Evolutionary conservation across 2,888 invertebrate species (phyloP).

Genomic region (Phengaris arion): DNA sequence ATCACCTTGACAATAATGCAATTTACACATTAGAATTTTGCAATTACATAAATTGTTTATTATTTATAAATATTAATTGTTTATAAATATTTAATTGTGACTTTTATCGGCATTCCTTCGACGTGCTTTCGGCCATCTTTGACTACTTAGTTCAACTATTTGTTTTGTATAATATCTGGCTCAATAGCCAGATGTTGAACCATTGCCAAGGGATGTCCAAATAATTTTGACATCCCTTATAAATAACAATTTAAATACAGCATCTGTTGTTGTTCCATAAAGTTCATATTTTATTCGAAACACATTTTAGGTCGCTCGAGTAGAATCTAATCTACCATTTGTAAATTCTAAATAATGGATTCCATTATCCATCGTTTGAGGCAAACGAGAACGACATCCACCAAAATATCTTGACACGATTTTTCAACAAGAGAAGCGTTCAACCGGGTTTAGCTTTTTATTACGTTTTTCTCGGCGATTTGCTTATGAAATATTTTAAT

Average conservation of each 20-base stretch:
- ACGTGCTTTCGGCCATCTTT: no score
- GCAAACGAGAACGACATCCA: constrained; percentile 46
- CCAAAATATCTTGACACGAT: constrained; percentile 50
- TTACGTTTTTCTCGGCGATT: background rate
- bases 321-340: background rate
- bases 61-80: no score
- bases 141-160: no score
- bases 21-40: no score
- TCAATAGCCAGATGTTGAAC: constrained; percentile 20
- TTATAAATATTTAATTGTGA: no score
- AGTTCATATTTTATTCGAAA: background rate
- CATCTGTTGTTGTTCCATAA: constrained; percentile 2
- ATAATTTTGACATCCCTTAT: constrained; percentile 5
- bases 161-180: no score
- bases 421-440: constrained; percentile 8
- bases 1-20: no score
- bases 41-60: no score
- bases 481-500: background rate
- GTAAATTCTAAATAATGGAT: constrained; percentile 10
- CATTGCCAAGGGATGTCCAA: constrained; percentile 8
- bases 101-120: no score
- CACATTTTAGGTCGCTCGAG: background rate
- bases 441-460: constrained; percentile 22
- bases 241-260: constrained; percentile 13
- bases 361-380: constrained; percentile 20